Evolutionary conservation across 2,888 invertebrate genomes (phyloP), one percentile per base, ranked within the genome.

Genomic region (Steromphala cineraria): DNA sequence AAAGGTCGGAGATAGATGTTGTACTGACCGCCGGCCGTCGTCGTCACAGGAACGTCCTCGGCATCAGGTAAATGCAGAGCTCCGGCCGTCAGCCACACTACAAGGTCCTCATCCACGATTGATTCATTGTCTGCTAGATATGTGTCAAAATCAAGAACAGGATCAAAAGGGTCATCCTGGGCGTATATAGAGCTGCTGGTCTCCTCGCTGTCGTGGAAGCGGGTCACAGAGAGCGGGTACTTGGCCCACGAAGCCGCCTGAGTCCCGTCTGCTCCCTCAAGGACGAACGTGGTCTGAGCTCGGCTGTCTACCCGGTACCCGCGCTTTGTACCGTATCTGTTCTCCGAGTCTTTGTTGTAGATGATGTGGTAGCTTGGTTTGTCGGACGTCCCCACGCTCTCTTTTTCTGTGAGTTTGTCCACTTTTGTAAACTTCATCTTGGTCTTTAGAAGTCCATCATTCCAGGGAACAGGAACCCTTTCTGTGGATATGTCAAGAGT

Each of bases 11-110:
- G 81, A 67, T 84, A 83, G 80, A 92, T 83, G 40, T 83, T 83
- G 67, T 88, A 85, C 67, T 88, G 86, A 46, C 86, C 87, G 10
- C 83, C 87, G 7, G 88, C 81, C 1, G 91, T 91, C 55, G 90
- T 84, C 5, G 86, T 89, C 36, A 89, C 84, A 0, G 92, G 92
- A 10, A 90, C 88, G 82, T 92, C 92, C 78, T 91, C 91, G 4
- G 90, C 88, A 55, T 87, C 88, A 2, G 92, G 92, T 31, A 92
- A 88, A 79, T 91, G 90, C 75, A 87, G 85, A 10, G 83, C 80
- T 1, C 91, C 92, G 53, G 91, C 80, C 4, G 92, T 90, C 24
- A 91, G 85, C 92, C 92, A 92, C 52, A 87, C 87, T 15, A 92
- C 89, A 10, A 92, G 84, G 78, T 92, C 92, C 81, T 89, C 87